Evolutionary conservation across 37 sponge, comb jelly and placozoan species (phyloP).

Genomic region (Amphimedon queenslandica): DNA sequence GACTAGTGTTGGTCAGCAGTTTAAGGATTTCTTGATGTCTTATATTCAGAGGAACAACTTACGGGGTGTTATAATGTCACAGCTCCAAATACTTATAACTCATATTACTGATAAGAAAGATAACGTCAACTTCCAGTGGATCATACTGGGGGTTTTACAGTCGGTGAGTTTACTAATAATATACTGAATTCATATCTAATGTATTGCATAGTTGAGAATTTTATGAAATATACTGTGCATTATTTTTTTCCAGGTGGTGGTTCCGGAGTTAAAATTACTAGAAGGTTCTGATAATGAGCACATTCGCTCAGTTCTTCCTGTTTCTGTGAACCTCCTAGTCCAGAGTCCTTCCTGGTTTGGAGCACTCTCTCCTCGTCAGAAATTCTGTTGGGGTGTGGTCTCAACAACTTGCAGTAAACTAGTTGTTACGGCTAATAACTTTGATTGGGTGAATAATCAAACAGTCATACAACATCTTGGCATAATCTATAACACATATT

Average conservation of each 20-base stretch:
- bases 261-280: slow-evolving; percentile 29
- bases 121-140: slow-evolving; percentile 28
- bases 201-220: too few species aligned
- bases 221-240: too few species aligned
- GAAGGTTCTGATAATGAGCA: neutral
- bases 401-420: slow-evolving; percentile 37
- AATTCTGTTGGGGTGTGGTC: slow-evolving; percentile 60
- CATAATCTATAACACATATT: slow-evolving; percentile 29
- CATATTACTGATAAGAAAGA: slow-evolving; percentile 1
- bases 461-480: slow-evolving; percentile 25
- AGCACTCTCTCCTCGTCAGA: slow-evolving; percentile 27
- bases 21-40: slow-evolving; percentile 4
- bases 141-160: slow-evolving; percentile 26
- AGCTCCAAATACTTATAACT: slow-evolving; percentile 1
- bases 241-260: slow-evolving; percentile 21
- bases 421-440: slow-evolving; percentile 12
- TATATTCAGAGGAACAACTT: slow-evolving; percentile 33
- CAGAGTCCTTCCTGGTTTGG: slow-evolving; percentile 30
- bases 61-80: neutral
- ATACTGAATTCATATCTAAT: too few species aligned
- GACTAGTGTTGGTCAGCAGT: slow-evolving; percentile 14
- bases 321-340: neutral
- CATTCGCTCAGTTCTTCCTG: neutral
- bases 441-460: slow-evolving; percentile 31
- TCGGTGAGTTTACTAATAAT: neutral